A percentile compares a stretch with the other conserved stretches of the same genome.
phyloP scores from a whole-genome alignment of 2,888 invertebrate species.

The Amphipoea lucens region DNA sequence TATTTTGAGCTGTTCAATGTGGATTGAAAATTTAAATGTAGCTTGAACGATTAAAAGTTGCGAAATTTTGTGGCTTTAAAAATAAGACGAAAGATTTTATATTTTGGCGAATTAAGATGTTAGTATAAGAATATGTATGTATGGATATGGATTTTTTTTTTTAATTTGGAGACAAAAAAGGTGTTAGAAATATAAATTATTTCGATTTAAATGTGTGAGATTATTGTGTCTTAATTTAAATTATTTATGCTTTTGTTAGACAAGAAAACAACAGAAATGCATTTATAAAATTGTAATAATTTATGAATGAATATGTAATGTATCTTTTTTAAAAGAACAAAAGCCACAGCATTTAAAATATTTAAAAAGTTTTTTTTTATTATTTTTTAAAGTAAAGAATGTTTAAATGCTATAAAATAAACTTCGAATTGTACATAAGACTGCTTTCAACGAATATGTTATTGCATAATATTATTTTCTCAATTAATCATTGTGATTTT shows the following conservation, averaged over 20 bases:
- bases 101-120: constrained; percentile 12
- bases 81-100: background rate
- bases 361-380: background rate
- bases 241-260: background rate
- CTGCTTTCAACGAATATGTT: constrained; percentile 69
- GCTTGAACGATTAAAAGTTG: background rate
- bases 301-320: background rate
- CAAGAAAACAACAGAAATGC: constrained; percentile 23
- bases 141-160: background rate
- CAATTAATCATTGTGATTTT: constrained; percentile 43
- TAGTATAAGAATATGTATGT: background rate
- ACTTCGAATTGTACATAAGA: constrained; percentile 66
- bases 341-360: background rate
- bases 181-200: background rate
- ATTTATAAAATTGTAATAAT: constrained; percentile 30
- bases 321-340: background rate
- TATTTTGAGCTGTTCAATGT: constrained; percentile 5
- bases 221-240: constrained; percentile 10
- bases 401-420: background rate
- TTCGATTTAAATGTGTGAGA: too few relatives aligned
- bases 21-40: constrained; percentile 1
- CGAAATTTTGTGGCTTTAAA: constrained; percentile 5
- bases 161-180: background rate
- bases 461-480: constrained; percentile 27
- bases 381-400: background rate